Base-by-base conservation (phyloP, 2,113 vertebrate species). In the Gobiocypris rarus region DNA sequence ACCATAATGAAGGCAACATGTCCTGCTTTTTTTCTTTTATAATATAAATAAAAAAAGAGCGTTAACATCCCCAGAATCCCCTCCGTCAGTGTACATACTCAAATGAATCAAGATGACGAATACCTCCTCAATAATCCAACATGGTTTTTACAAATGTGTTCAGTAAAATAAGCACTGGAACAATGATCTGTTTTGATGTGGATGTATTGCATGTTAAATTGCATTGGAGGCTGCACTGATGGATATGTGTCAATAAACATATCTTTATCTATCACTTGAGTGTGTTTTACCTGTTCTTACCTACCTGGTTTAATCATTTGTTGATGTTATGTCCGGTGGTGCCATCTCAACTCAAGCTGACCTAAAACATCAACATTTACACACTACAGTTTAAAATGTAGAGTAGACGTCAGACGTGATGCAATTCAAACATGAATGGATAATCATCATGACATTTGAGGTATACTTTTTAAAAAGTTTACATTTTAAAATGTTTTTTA, bases 241-340 rank as follows among this genome's bases (percentile, higher is more conserved):
- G 94, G 97, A 96, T 99, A 97, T 99, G 95, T 96, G 96, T 96
- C 95, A 98, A 98, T 99, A 98, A 99, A 97, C 97, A 97, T 98
- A 98, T 98, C 97, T 96, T 94, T 97, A 97, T 97, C 95, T 31
- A 75, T 75, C 73, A 94, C 94, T 94, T 92, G 94, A 94, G 34
- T 31, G 15, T 63, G n/a, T 58, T 54, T 50, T 28, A 3, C 15
- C 67, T 9, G 9, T 5, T 50, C 48, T 50, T 15, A 15, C 4
- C 48, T 15, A 15, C 17, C 41, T 63, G 19, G 7, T 14, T 41
- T 50, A 43, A 43, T 14, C 3, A 14, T 59, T 13, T 5, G 5
- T 4, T 31, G 11, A n/a, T 11, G 22, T 28, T 8, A 24, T 58
- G 22, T 24, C 50, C 9, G 34, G 5, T 59, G 31, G 45, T 8